These are phyloP conservation scores for Siphonodentalium dalli DNA, from an alignment of 2,888 invertebrate species.

Conservation along the genomic window DNA sequence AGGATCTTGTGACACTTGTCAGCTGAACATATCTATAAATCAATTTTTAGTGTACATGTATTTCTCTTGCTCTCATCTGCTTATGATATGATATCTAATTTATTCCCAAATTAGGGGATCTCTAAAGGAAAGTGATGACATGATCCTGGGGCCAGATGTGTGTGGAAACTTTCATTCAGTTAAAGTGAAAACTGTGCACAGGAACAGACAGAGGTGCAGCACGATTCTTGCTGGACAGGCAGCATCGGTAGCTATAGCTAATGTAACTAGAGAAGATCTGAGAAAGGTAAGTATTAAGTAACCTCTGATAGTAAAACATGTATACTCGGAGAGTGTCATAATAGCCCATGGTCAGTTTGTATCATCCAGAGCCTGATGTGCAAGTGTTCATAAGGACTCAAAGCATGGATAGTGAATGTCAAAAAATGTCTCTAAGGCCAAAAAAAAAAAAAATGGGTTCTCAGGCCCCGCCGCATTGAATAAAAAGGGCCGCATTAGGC, in stretches of 20 bases:
- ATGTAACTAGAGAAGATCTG: conserved; percentile 44
- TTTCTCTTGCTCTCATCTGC: too few species aligned
- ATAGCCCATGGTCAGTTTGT: not conserved
- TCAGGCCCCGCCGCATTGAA: too few species aligned
- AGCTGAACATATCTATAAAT: too few species aligned
- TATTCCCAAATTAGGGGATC: conserved; percentile 87
- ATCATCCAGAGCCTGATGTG: too few species aligned
- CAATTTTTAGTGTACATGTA: too few species aligned
- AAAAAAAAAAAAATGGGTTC: too few species aligned
- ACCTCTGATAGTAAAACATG: not conserved
- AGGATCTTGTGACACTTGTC: too few species aligned
- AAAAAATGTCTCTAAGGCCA: too few species aligned
- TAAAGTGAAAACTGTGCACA: conserved; percentile 83
- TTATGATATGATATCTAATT: too few species aligned
- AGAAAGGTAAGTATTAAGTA: conserved; percentile 54
- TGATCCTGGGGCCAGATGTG: conserved; percentile 68
- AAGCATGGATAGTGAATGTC: too few species aligned
- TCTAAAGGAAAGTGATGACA: conserved; percentile 77
- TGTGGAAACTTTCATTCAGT: conserved; percentile 74
- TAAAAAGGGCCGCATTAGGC: too few species aligned
- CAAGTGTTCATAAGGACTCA: too few species aligned
- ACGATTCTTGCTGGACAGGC: conserved; percentile 89
- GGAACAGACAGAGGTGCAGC: conserved; percentile 90
- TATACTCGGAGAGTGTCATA: not conserved
- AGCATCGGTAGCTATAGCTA: conserved; percentile 79